These are phyloP conservation scores for Porites lutea DNA, from an alignment of 64 coral and sea anemone species.

Conservation along the genomic window DNA sequence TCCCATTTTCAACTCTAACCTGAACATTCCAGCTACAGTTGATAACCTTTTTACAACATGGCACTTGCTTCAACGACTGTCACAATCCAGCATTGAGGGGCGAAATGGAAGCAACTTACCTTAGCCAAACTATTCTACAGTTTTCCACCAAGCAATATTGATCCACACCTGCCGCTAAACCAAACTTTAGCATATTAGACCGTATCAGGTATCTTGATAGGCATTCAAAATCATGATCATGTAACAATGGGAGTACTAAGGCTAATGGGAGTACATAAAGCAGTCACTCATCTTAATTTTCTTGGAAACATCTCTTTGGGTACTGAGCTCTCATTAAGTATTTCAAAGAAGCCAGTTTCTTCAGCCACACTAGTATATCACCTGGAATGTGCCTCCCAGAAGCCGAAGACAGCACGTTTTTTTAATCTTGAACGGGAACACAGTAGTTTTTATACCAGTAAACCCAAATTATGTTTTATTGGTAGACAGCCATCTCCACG, in stretches of 20 bases:
- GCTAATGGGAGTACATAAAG: background rate
- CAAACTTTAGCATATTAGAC: constrained; percentile 3
- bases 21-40: constrained; percentile 21
- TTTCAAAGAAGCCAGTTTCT: constrained; percentile 4
- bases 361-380: background rate
- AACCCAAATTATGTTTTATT: background rate
- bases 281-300: background rate
- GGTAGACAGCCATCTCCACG: constrained; percentile 36
- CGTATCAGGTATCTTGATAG: background rate
- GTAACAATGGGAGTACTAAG: background rate
- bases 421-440: background rate
- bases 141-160: constrained; percentile 4
- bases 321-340: background rate
- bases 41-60: constrained; percentile 21
- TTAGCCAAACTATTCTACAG: constrained; percentile 4
- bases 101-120: constrained; percentile 5
- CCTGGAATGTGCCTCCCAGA: constrained; percentile 1
- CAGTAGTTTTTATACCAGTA: constrained; percentile 17
- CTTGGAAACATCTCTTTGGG: background rate
- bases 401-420: background rate
- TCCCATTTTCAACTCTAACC: background rate
- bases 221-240: background rate
- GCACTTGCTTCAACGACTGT: constrained; percentile 11
- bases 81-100: constrained; percentile 13
- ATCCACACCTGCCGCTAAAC: background rate